phyloP scores from a whole-genome alignment of 1,140 invertebrate species.

The Leucophenga varia region DNA sequence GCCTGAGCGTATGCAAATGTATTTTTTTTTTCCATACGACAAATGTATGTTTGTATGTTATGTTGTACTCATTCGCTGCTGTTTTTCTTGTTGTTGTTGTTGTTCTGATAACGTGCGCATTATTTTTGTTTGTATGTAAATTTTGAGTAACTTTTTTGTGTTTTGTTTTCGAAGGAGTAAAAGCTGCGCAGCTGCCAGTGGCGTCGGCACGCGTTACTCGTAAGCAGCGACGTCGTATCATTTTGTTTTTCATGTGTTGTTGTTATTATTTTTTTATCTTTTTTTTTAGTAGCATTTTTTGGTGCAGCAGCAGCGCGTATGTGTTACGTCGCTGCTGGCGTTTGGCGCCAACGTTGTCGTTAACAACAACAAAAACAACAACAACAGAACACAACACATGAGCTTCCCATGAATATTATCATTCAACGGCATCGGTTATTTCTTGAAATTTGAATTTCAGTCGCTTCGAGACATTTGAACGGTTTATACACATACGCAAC shows the following conservation, averaged over 20 bases:
- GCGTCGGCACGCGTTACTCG: constrained; percentile 20
- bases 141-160: too few relatives aligned
- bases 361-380: too few relatives aligned
- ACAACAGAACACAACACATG: background rate
- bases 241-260: constrained; percentile 36
- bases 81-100: constrained; percentile 5
- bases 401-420: constrained; percentile 39
- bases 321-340: too few relatives aligned
- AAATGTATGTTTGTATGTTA: constrained; percentile 19
- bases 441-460: constrained; percentile 57
- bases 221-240: constrained; percentile 22
- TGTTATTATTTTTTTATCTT: too few relatives aligned
- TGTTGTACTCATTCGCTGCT: constrained; percentile 3
- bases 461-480: constrained; percentile 57
- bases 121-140: constrained; percentile 40
- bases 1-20: constrained; percentile 43
- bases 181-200: constrained; percentile 13
- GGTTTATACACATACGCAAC: constrained; percentile 54
- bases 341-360: too few relatives aligned
- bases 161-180: constrained; percentile 52
- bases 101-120: constrained; percentile 3
- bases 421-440: constrained; percentile 47
- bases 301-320: constrained; percentile 32
- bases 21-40: constrained; percentile 38
- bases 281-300: too few relatives aligned